Base-by-base conservation (phyloP, 2,888 invertebrate genomes). In the Thera obeliscata region DNA sequence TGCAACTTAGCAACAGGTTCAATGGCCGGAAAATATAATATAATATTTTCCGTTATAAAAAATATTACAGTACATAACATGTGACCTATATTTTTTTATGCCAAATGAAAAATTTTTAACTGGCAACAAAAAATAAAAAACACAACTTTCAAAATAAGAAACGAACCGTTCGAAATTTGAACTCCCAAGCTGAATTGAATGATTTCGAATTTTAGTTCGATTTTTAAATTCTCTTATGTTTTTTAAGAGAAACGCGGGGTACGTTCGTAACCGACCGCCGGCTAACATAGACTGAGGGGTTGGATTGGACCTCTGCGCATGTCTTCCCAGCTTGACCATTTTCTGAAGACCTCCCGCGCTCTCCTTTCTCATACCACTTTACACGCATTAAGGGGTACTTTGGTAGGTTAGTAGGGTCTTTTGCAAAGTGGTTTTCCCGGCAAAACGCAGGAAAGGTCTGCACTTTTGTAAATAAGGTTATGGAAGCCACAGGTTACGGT, bases 401-500 rank as follows among this genome's bases (percentile, higher is more conserved):
- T 60, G 35, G 57, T 59, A 65, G 56, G 61, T 57, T 57, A 43
- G 12, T 12, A 68, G 49, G 61, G 87, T 56, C 84, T 87, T 55
- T 67, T 12, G 2, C 5, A 66, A 22, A 63, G 22, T 86, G 86
- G 89, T 67, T 70, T 58, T 61, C 64, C 71, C 67, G 70, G 79
- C 76, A 78, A 76, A 83, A 75, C 80, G 79, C 78, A 78, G 74
- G 73, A 73, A 64, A 63, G 64, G 58, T 70, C 61, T 74, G 74
- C 74, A 78, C 74, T 75, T 46, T 46, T 74, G 71, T 74, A 71
- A 68, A 74, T 75, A 75, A 71, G 78, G 78, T 79, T 81, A 69
- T 64, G 65, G 87, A 88, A 86, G 83, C 92, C 86, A 91, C 91
- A 91, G 91, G 91, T 91, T 88, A 56, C n/a, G 57, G 8, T 56